Percentiles rank a stretch among this genome's conserved stretches.
These are phyloP conservation scores for Mnemiopsis leidyi DNA, from an alignment of 37 sponge, comb jelly and placozoan species.

Conservation along the genomic window DNA sequence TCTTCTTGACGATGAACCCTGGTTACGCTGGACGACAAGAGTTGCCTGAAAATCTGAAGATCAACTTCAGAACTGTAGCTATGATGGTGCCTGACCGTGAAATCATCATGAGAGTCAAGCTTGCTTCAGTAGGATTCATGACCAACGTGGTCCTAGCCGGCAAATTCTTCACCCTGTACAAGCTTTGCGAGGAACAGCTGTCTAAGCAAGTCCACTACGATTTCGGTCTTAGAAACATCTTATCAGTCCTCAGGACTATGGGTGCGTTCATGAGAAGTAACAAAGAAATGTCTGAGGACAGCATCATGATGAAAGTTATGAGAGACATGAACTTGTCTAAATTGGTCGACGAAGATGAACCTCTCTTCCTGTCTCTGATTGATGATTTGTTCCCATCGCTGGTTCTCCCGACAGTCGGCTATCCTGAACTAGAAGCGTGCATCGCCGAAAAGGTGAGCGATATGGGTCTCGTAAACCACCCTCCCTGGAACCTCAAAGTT, in stretches of 20 bases:
- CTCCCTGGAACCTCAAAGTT: constrained; percentile 92
- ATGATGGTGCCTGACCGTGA: constrained; percentile 99
- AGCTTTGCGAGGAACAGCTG: constrained; percentile 99
- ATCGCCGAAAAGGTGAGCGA: constrained; percentile 60
- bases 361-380: constrained; percentile 94
- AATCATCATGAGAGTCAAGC: constrained; percentile 98
- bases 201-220: constrained; percentile 99
- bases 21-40: constrained; percentile 99
- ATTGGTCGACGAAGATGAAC: constrained; percentile 99
- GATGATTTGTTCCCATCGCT: constrained; percentile 97
- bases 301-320: constrained; percentile 95
- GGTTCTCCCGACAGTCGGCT: constrained; percentile 79
- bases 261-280: constrained; percentile 90
- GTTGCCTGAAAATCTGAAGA: constrained; percentile 95
- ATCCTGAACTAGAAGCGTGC: constrained; percentile 90
- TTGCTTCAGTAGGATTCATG: constrained; percentile 95
- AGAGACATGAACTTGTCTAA: constrained; percentile 99
- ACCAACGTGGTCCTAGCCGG: constrained; percentile 87
- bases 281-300: constrained; percentile 86
- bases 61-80: constrained; percentile 98
- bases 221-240: constrained; percentile 97
- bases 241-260: constrained; percentile 93
- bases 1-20: constrained; percentile 99
- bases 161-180: constrained; percentile 98
- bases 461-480: constrained; percentile 90